Evolutionary conservation across 2,113 vertebrate genomes (phyloP).

Genomic region (Pimephales promelas): DNA sequence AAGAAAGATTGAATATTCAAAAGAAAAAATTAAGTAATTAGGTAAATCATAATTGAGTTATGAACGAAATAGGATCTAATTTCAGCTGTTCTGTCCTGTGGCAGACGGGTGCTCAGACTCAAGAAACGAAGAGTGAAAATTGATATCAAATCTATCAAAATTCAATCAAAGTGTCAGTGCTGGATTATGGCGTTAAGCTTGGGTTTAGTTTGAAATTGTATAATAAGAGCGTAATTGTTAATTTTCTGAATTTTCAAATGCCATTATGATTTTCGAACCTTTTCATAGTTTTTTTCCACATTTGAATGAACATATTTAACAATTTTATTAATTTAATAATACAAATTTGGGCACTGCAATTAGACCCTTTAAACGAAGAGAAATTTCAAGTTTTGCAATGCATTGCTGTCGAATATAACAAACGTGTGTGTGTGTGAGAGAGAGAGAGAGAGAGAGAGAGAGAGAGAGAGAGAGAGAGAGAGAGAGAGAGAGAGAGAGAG

Average conservation of each 20-base stretch:
- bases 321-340: not conserved
- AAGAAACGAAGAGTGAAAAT: not conserved
- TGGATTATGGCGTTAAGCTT: not conserved
- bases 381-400: not conserved
- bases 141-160: not conserved
- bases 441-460: too few relatives aligned
- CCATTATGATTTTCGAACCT: not conserved
- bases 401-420: not conserved
- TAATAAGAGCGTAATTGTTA: not conserved
- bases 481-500: not conserved
- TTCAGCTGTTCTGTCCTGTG: not conserved
- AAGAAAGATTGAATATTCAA: not conserved
- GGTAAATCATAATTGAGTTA: not conserved
- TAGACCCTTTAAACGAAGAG: not conserved
- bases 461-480: too few relatives aligned
- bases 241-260: not conserved
- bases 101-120: not conserved
- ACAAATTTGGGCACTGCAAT: not conserved
- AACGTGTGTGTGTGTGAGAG: not conserved
- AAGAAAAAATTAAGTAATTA: not conserved
- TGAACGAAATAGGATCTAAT: not conserved
- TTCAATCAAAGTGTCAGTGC: not conserved
- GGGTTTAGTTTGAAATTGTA: too few relatives aligned
- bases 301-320: not conserved
- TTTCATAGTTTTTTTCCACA: not conserved